Evolutionary conservation across 2,888 invertebrate genomes (phyloP).

Genomic region (Thymelicus lineola): DNA sequence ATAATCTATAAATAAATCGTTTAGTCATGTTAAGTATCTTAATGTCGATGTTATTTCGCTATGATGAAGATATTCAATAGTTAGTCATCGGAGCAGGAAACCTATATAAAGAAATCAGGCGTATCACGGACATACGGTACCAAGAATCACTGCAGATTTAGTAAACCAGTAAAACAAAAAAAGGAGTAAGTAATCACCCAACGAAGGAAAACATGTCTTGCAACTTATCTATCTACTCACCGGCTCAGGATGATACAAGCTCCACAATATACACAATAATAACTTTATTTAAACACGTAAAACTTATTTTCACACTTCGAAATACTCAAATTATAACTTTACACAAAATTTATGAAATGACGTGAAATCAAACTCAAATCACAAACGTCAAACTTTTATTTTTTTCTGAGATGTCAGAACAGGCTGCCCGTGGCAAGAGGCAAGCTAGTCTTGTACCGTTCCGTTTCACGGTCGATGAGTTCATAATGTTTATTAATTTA

Average conservation of each 20-base stretch:
- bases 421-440: slow-evolving; percentile 57
- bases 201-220: slow-evolving; percentile 17
- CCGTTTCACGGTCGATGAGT: slow-evolving; percentile 71
- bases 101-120: slow-evolving; percentile 40
- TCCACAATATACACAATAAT: slow-evolving; percentile 48
- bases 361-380: slow-evolving; percentile 64
- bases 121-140: slow-evolving; percentile 22
- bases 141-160: slow-evolving; percentile 17
- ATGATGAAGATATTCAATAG: neutral
- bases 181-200: neutral
- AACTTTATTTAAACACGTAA: slow-evolving; percentile 44
- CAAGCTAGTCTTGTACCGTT: slow-evolving; percentile 53
- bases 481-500: slow-evolving; percentile 49
- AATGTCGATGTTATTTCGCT: neutral
- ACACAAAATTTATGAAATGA: slow-evolving; percentile 60
- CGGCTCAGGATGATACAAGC: slow-evolving; percentile 43
- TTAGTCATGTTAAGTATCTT: neutral
- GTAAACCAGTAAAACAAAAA: slow-evolving; percentile 32
- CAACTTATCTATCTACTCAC: slow-evolving; percentile 49
- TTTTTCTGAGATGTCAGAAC: slow-evolving; percentile 58
- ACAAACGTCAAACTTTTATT: slow-evolving; percentile 73
- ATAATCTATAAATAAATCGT: neutral
- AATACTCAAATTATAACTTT: slow-evolving; percentile 21
- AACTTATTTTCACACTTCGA: slow-evolving; percentile 44
- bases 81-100: slow-evolving; percentile 47